phyloP scores from a whole-genome alignment of 2,113 vertebrate genomes.

The Jaculus jaculus region DNA sequence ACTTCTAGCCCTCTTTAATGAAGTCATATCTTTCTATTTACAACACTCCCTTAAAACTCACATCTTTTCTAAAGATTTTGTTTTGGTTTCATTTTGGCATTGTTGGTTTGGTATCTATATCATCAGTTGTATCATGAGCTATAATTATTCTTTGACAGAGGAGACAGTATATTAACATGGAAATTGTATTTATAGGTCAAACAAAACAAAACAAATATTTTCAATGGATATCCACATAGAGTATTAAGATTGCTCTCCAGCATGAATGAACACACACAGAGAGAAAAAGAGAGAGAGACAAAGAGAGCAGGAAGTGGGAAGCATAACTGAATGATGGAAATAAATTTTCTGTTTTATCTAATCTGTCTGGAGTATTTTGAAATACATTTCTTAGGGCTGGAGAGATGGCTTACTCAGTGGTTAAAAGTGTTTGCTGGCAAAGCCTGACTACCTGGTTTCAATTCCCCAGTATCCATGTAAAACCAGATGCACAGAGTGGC shows the following conservation, averaged over 20 bases:
- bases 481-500: too few species aligned
- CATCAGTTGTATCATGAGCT: background rate
- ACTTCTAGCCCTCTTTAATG: slow-evolving; percentile 57
- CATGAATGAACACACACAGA: too few species aligned
- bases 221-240: background rate
- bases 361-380: background rate
- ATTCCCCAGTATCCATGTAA: too few species aligned
- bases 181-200: slow-evolving; percentile 43
- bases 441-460: too few species aligned
- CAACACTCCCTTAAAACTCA: background rate
- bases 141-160: background rate
- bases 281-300: too few species aligned
- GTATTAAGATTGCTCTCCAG: fast-evolving
- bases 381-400: background rate
- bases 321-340: background rate
- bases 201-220: background rate
- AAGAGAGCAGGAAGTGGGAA: background rate
- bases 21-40: slow-evolving; percentile 70
- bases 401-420: too few species aligned
- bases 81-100: background rate
- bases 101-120: background rate
- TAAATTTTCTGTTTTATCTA: background rate
- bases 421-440: too few species aligned
- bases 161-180: background rate
- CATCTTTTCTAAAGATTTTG: background rate